These are phyloP conservation scores for Rhyacophila evoluta DNA, from an alignment of 2,888 invertebrate species.

Conservation along the genomic window DNA sequence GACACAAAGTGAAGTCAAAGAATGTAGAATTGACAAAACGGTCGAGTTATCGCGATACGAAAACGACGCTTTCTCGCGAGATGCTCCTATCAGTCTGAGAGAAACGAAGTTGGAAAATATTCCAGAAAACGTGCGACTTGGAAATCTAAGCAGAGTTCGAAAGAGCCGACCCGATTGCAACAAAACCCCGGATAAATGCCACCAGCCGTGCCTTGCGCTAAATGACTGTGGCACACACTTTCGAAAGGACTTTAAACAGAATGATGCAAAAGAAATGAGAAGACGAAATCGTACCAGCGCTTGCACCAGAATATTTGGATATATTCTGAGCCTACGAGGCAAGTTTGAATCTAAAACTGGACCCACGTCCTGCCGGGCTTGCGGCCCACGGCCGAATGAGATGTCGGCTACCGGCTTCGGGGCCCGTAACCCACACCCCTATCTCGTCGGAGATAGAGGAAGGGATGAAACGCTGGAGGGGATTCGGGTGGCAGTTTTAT, in stretches of 20 bases:
- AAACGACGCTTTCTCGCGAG: too few species aligned
- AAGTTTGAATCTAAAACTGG: neutral
- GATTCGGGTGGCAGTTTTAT: neutral
- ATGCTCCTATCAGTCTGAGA: too few species aligned
- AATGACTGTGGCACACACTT: neutral
- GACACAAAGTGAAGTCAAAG: too few species aligned
- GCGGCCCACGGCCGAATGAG: neutral
- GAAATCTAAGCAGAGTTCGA: too few species aligned
- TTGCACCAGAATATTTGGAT: neutral
- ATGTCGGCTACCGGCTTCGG: neutral
- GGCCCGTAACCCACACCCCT: conserved; percentile 14
- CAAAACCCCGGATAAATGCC: neutral
- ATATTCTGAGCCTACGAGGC: neutral
- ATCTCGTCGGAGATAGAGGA: neutral
- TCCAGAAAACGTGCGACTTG: too few species aligned
- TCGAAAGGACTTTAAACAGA: neutral
- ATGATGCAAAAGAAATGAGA: neutral
- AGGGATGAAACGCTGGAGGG: neutral
- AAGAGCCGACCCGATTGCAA: neutral
- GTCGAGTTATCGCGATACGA: too few species aligned
- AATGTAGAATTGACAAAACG: too few species aligned
- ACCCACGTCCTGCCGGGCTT: conserved; percentile 10
- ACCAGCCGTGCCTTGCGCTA: neutral
- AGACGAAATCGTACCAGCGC: neutral
- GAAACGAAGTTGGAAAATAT: too few species aligned